Percentiles rank a stretch among this genome's conserved stretches.
phyloP scores from a whole-genome alignment of 2,888 invertebrate species.

The Folsomia manolachei region DNA sequence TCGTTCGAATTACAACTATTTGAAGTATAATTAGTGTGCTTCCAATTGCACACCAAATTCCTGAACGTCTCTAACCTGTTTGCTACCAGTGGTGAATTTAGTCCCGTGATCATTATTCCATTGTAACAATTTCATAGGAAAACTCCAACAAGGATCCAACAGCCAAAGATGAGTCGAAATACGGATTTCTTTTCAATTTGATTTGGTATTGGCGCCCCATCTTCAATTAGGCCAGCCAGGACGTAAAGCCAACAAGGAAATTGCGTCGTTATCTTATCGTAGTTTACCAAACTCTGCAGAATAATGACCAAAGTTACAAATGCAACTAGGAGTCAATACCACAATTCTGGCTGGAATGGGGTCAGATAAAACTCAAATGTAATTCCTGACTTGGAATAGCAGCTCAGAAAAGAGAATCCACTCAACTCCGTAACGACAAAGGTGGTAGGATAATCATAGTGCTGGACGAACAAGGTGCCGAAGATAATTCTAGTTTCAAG shows the following conservation, averaged over 20 bases:
- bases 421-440: too few relatives aligned
- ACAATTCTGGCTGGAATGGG: not conserved
- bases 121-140: not conserved
- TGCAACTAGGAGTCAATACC: not conserved
- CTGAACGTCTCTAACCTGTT: too few relatives aligned
- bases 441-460: too few relatives aligned
- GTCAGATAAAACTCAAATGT: not conserved
- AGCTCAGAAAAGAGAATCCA: not conserved
- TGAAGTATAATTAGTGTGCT: too few relatives aligned
- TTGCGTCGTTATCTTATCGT: not conserved
- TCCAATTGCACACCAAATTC: too few relatives aligned
- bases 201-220: not conserved
- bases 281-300: not conserved
- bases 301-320: not conserved
- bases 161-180: not conserved
- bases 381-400: not conserved
- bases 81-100: not conserved
- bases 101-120: not conserved
- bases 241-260: not conserved
- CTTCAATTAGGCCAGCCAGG: not conserved
- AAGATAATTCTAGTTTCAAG: too few relatives aligned
- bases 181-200: not conserved
- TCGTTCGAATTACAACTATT: too few relatives aligned
- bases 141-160: not conserved
- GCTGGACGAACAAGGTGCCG: too few relatives aligned